Evolutionary conservation across 2,797 vertebrate genomes (phyloP).

Genomic region (Glyptemys insculpta): DNA sequence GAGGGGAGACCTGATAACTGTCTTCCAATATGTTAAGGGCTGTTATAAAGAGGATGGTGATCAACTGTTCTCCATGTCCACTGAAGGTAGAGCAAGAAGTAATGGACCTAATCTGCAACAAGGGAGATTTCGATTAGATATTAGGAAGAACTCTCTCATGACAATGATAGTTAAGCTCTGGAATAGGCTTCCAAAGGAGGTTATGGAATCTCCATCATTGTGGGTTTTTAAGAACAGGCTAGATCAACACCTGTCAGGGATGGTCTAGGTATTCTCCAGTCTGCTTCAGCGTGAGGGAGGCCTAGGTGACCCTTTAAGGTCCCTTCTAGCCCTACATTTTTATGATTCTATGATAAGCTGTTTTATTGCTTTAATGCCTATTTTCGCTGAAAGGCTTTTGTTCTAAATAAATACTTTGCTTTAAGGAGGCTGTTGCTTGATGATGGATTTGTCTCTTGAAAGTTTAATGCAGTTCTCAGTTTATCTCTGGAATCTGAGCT

Average conservation of each 20-base stretch:
- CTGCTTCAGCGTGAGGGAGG: background rate
- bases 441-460: background rate
- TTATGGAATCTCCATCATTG: background rate
- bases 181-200: background rate
- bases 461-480: slow-evolving; percentile 20
- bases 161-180: background rate
- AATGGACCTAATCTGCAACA: background rate
- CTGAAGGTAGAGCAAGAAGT: background rate
- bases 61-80: background rate
- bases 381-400: background rate
- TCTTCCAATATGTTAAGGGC: background rate
- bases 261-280: background rate
- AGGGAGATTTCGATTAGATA: background rate
- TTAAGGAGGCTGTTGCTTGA: background rate
- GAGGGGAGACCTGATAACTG: background rate
- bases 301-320: background rate
- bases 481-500: slow-evolving; percentile 62
- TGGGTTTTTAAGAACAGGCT: background rate
- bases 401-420: background rate
- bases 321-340: background rate
- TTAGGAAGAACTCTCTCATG: background rate
- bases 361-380: background rate
- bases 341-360: background rate
- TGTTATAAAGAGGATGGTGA: background rate
- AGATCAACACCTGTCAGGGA: background rate